phyloP scores from a whole-genome alignment of 2,797 vertebrate genomes.

The Harpagifer antarcticus region DNA sequence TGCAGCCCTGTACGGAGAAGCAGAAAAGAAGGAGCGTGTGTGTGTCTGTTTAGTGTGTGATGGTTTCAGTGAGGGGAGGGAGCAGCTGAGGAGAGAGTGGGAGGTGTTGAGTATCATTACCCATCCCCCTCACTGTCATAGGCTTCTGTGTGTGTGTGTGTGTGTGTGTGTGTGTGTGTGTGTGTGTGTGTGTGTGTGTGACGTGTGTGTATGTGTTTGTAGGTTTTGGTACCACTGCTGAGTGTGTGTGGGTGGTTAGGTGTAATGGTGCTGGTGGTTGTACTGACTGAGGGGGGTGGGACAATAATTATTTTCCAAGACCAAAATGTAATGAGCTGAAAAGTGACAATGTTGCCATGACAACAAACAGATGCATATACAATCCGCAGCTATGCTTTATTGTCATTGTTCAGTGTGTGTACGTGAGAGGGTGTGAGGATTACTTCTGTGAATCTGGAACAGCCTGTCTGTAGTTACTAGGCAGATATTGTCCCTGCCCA shows the following conservation, averaged over 20 bases:
- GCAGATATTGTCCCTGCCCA: constrained; percentile 67
- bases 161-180: constrained; percentile 40
- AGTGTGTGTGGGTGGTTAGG: constrained; percentile 25
- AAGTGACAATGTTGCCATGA: constrained; percentile 57
- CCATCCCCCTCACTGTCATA: constrained; percentile 74
- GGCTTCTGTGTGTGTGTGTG: constrained; percentile 26
- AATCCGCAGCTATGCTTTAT: constrained; percentile 36
- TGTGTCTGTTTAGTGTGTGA: constrained; percentile 75
- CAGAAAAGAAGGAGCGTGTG: constrained; percentile 59
- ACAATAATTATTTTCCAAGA: constrained; percentile 14
- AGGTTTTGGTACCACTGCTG: background rate
- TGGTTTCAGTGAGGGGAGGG: constrained; percentile 66
- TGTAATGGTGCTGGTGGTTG: constrained; percentile 25
- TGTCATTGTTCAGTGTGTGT: constrained; percentile 28
- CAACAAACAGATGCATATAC: constrained; percentile 45
- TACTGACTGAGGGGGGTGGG: background rate
- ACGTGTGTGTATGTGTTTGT: constrained; percentile 38
- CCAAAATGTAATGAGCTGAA: constrained; percentile 53
- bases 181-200: constrained; percentile 37
- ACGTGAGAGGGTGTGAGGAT: constrained; percentile 49
- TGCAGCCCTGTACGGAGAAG: constrained; percentile 38
- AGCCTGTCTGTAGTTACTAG: constrained; percentile 75
- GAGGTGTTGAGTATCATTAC: constrained; percentile 72
- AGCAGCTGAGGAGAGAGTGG: constrained; percentile 68
- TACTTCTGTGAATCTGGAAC: constrained; percentile 73